phyloP scores from a whole-genome alignment of 1,140 invertebrate species.

The Calliopsis andreniformis region DNA sequence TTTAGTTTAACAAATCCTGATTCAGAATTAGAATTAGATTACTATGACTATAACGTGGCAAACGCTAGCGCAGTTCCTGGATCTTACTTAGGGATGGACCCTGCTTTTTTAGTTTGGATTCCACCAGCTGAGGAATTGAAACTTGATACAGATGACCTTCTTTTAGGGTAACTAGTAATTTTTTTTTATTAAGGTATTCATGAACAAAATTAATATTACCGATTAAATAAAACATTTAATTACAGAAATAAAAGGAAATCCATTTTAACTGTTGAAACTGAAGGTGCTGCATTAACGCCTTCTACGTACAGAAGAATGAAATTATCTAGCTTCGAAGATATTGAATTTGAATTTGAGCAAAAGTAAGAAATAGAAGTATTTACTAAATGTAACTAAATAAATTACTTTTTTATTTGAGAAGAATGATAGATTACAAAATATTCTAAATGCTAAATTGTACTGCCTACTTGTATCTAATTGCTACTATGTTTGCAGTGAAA shows the following conservation, averaged over 20 bases:
- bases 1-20: constrained; percentile 88
- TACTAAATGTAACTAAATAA: background rate
- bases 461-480: background rate
- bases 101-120: constrained; percentile 92
- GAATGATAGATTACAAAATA: too few relatives aligned
- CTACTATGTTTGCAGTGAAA: constrained; percentile 6
- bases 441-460: background rate
- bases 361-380: constrained; percentile 9
- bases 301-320: constrained; percentile 68
- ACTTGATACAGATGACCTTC: constrained; percentile 45
- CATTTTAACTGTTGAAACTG: constrained; percentile 62
- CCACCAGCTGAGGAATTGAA: constrained; percentile 84
- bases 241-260: constrained; percentile 40
- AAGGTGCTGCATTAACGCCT: constrained; percentile 72
- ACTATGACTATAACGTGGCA: constrained; percentile 94
- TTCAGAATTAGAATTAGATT: constrained; percentile 91
- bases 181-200: background rate
- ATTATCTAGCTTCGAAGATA: constrained; percentile 48
- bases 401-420: too few relatives aligned
- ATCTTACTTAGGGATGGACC: constrained; percentile 92
- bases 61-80: constrained; percentile 91
- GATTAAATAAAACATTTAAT: background rate
- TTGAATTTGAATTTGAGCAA: constrained; percentile 39
- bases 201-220: background rate
- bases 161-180: constrained; percentile 31